Conservation (phyloP, 2,113 vertebrate species). For the Bettongia penicillata region DNA sequence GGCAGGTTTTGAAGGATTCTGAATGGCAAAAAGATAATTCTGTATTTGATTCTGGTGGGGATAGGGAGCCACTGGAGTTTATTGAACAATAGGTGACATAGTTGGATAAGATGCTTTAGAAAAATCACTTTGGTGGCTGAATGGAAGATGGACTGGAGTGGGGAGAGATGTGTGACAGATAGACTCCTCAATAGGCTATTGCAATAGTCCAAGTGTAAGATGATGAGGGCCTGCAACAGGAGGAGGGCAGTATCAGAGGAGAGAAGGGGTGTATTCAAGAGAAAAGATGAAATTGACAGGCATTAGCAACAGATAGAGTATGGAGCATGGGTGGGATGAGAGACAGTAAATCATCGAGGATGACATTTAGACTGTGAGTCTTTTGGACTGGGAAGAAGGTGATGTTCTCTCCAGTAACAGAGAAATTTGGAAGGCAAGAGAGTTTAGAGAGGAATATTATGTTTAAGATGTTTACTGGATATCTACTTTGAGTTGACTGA, state of each 20-base stretch:
- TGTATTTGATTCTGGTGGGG: neutral
- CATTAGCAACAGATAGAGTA: neutral
- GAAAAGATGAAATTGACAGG: neutral
- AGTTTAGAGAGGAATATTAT: neutral
- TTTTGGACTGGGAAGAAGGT: neutral
- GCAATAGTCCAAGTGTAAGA: neutral
- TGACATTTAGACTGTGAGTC: neutral
- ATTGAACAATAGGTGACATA: neutral
- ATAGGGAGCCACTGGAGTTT: neutral
- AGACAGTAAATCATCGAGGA: neutral
- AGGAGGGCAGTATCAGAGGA: neutral
- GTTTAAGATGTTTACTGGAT: neutral
- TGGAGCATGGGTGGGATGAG: neutral
- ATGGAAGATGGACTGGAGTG: neutral
- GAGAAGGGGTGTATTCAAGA: neutral
- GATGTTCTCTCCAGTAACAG: neutral
- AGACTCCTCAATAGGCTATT: neutral
- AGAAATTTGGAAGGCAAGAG: neutral
- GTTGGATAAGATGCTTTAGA: neutral
- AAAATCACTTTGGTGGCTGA: neutral
- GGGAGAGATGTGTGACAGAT: neutral
- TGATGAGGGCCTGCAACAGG: neutral
- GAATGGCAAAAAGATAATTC: neutral
- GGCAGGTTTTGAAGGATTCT: neutral
- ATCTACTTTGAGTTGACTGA: neutral